phyloP scores from a whole-genome alignment of 1,140 invertebrate genomes.

The Polyergus mexicanus region DNA sequence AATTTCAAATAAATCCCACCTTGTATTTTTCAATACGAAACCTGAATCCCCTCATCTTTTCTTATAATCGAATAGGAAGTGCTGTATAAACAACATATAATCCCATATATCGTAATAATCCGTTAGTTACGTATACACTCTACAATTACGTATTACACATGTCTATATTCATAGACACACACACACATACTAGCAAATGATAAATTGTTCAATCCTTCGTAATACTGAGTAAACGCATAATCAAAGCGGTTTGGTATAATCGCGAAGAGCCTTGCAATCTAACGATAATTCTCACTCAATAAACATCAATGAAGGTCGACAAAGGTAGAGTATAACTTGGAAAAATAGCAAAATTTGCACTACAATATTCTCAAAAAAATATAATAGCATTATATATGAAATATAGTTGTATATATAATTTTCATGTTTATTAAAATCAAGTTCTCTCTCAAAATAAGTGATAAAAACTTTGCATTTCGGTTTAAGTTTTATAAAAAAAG shows the following conservation, averaged over 20 bases:
- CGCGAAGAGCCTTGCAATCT: background rate
- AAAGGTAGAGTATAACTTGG: conserved; percentile 13
- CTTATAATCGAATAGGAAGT: conserved; percentile 16
- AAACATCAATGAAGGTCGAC: conserved; percentile 9
- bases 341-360: background rate
- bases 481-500: too few relatives aligned
- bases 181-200: background rate
- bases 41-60: background rate
- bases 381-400: background rate
- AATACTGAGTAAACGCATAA: conserved; percentile 37
- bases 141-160: background rate
- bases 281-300: conserved; percentile 5
- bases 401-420: too few relatives aligned
- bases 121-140: background rate
- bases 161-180: conserved; percentile 3
- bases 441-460: background rate
- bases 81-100: background rate
- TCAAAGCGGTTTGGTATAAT: background rate
- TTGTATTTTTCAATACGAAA: too few relatives aligned
- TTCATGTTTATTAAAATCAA: background rate
- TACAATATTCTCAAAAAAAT: background rate
- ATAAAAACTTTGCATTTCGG: too few relatives aligned
- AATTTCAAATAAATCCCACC: too few relatives aligned
- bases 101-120: background rate
- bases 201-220: background rate